Conservation (phyloP, 2,113 vertebrate genomes). For the Siniperca chuatsi region DNA sequence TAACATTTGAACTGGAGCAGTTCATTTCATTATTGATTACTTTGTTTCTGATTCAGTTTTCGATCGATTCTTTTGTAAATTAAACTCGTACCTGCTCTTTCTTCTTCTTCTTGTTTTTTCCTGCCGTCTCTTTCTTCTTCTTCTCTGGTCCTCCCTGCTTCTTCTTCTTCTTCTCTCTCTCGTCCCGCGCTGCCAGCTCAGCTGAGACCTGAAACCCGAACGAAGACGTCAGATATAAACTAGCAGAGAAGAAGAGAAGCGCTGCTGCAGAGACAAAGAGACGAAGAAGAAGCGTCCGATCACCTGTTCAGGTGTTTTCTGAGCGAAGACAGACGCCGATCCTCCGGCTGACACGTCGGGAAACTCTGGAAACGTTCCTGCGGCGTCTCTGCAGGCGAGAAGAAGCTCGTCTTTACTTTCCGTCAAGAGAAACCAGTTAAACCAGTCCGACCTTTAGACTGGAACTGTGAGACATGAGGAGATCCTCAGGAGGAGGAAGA, state of each 20-base stretch:
- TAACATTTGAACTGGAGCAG: too few relatives aligned
- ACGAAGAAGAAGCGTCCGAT: neutral
- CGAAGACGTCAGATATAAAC: neutral
- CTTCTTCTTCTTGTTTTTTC: neutral
- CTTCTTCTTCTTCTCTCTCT: neutral
- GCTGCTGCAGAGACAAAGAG: neutral
- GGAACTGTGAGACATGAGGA: too few relatives aligned
- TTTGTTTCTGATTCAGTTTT: too few relatives aligned
- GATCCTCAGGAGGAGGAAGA: neutral
- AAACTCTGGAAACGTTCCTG: neutral
- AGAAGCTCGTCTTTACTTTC: neutral
- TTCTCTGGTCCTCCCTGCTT: neutral
- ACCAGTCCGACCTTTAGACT: too few relatives aligned
- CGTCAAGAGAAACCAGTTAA: neutral
- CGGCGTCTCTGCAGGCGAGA: neutral
- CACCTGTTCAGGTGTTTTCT: constrained; percentile 6
- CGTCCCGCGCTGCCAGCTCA: neutral
- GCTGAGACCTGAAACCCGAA: neutral
- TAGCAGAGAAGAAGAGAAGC: neutral
- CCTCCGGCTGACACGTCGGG: neutral
- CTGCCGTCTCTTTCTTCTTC: too few relatives aligned
- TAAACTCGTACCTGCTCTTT: neutral
- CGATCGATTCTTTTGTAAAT: too few relatives aligned
- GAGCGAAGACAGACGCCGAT: neutral
- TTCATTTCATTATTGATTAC: too few relatives aligned